Percentiles rank a stretch among this genome's conserved stretches.
Conservation (phyloP, 2,888 invertebrate species). For the Tenthredo amoena region DNA sequence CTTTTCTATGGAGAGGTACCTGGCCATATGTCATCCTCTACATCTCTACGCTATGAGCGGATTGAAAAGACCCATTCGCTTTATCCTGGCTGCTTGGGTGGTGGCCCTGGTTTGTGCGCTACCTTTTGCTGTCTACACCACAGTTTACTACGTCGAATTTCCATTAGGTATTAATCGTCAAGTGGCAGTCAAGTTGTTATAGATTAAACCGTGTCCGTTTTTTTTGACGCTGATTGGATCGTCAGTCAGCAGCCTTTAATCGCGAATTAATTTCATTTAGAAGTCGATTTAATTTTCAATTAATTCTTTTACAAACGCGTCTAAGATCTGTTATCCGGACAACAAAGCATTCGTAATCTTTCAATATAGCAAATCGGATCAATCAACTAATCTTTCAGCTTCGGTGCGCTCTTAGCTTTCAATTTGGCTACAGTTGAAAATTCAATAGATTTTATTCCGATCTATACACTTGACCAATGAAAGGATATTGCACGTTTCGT, state of each 20-base stretch:
- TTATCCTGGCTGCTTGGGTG: constrained; percentile 89
- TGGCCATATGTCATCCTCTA: constrained; percentile 94
- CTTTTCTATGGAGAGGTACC: constrained; percentile 93
- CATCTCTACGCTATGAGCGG: constrained; percentile 91
- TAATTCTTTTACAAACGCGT: not conserved
- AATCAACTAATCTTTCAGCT: not conserved
- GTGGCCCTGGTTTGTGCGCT: constrained; percentile 86
- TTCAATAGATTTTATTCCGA: not conserved
- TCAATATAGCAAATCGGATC: not conserved
- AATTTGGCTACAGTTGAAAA: not conserved
- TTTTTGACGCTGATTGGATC: not conserved
- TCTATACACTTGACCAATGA: not conserved
- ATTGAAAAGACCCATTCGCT: constrained; percentile 87
- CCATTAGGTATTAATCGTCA: constrained; percentile 81
- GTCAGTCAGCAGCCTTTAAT: not conserved
- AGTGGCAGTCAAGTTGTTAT: not conserved
- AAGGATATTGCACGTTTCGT: not conserved
- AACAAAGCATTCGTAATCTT: not conserved
- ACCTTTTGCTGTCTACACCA: constrained; percentile 87
- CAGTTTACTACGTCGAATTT: constrained; percentile 86
- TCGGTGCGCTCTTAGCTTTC: not conserved
- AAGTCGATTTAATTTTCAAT: not conserved
- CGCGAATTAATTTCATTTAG: not conserved
- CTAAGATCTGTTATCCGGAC: not conserved
- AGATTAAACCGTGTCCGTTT: not conserved